Percentiles rank a stretch among this genome's conserved stretches.
Conservation (phyloP, 2,888 invertebrate genomes). For the Cloeon dipterum region DNA sequence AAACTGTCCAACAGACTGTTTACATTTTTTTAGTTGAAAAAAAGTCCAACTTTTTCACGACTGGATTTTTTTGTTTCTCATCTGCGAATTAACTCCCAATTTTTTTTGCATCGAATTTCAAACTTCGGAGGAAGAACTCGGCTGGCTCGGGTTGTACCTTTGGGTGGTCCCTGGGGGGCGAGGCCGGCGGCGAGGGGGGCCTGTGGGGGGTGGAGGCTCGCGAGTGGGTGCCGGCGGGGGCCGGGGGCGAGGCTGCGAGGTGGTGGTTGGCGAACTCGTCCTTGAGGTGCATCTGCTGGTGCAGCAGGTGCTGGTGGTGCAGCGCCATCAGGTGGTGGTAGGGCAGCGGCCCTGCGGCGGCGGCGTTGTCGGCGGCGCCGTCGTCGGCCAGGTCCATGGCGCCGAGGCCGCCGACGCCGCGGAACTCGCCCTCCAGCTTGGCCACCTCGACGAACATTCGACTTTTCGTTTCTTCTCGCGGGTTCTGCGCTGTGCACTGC, state of each 20-base stretch:
- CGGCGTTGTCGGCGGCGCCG: background rate
- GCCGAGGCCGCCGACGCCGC: constrained; percentile 4
- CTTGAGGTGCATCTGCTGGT: constrained; percentile 4
- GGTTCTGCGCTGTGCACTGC: too few relatives aligned
- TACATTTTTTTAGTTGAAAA: too few relatives aligned
- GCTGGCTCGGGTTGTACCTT: too few relatives aligned
- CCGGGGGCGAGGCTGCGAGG: background rate
- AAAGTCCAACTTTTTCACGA: too few relatives aligned
- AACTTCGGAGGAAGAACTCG: too few relatives aligned
- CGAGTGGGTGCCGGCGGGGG: background rate
- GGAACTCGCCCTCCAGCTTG: constrained; percentile 2
- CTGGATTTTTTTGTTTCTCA: too few relatives aligned
- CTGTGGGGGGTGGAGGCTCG: background rate
- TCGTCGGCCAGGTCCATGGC: constrained; percentile 1
- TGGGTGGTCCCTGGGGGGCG: too few relatives aligned
- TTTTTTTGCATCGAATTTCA: too few relatives aligned
- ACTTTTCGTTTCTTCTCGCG: background rate
- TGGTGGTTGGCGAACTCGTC: background rate
- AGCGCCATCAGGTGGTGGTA: constrained; percentile 3
- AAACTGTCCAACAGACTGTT: too few relatives aligned
- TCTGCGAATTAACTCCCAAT: too few relatives aligned
- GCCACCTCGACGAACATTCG: constrained; percentile 1
- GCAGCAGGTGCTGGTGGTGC: constrained; percentile 4
- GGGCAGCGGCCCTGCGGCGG: background rate
- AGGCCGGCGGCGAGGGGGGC: background rate